Conservation (phyloP, 35 echinoderm and acorn worm genomes). For the Ptychodera flava region DNA sequence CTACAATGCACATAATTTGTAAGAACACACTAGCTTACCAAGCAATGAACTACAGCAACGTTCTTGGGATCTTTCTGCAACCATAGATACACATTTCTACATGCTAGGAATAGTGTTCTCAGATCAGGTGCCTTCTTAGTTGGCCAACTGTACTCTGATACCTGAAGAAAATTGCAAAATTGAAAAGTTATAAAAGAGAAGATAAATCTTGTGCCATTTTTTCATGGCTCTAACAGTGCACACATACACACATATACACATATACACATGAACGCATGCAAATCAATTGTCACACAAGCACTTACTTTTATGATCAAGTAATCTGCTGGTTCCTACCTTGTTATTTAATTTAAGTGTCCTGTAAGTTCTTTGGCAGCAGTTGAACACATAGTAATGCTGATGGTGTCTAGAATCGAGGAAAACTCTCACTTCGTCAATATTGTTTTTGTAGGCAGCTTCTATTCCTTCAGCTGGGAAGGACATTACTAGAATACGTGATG, state of each 20-base stretch:
- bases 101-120: slow-evolving; percentile 64
- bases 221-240: too few species aligned
- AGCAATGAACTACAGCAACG: slow-evolving; percentile 80
- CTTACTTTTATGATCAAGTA: too few species aligned
- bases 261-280: too few species aligned
- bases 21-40: too few species aligned
- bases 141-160: slow-evolving; percentile 89
- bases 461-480: slow-evolving; percentile 91
- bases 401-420: slow-evolving; percentile 68
- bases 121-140: slow-evolving; percentile 76
- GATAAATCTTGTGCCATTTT: too few species aligned
- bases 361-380: slow-evolving; percentile 75
- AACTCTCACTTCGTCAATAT: slow-evolving; percentile 86
- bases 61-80: slow-evolving; percentile 96
- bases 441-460: slow-evolving; percentile 89
- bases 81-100: slow-evolving; percentile 99
- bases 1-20: too few species aligned
- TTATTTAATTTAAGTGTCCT: slow-evolving; percentile 78
- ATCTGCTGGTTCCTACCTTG: too few species aligned
- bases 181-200: too few species aligned
- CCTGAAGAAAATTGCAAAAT: slow-evolving; percentile 33
- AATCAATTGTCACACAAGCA: too few species aligned
- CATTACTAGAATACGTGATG: slow-evolving; percentile 83
- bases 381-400: slow-evolving; percentile 77
- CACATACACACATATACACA: too few species aligned